Evolutionary conservation across 1,140 invertebrate species (phyloP), one percentile per base, ranked within the genome.

Genomic region (Ptiloglossa arizonensis): DNA sequence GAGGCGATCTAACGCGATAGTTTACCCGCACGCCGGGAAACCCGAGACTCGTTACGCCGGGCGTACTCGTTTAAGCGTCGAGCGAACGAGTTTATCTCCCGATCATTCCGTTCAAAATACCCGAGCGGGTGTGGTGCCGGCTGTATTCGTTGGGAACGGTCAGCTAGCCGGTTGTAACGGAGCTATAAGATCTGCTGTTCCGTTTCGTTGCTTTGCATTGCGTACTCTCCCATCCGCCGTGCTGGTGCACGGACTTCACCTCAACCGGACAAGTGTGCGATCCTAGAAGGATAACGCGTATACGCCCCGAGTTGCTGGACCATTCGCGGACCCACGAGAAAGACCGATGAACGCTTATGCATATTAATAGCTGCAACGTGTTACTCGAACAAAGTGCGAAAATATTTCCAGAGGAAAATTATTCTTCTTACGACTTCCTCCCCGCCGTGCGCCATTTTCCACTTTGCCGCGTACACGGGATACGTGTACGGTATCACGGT

Each of bases 91-190:
- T 81, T 85, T 85, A 85, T 85, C 83, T 85, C 83, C 70, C 79
- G 82, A 85, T 85, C 83, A 85, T 85, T 85, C 82, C 83, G 83
- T 82, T 85, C 82, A 82, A 85, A 85, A 85, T 85, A 80, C 82
- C 80, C 83, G 82, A 84, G 82, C 83, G 83, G 83, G 83, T 85
- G 83, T 85, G 83, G 83, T 84, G 81, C 79, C 46, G 76, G 72
- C 66, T 32, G 80, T 84, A 79, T 79, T 83, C 81, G 77, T 80
- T 80, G 76, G 82, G 77, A 80, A 81, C 83, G 82, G 83, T 85
- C 83, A 81, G 82, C 83, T 85, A 85, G 83, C 82, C 70, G 79
- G 82, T 85, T 84, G 83, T 85, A 85, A 85, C 83, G 82, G 83
- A 85, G 82, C 83, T 84, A 81, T 80, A 85, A 84, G 82, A 84